Evolutionary conservation across 2,888 invertebrate genomes (phyloP).

Genomic region (Liposcelis brunnea): DNA sequence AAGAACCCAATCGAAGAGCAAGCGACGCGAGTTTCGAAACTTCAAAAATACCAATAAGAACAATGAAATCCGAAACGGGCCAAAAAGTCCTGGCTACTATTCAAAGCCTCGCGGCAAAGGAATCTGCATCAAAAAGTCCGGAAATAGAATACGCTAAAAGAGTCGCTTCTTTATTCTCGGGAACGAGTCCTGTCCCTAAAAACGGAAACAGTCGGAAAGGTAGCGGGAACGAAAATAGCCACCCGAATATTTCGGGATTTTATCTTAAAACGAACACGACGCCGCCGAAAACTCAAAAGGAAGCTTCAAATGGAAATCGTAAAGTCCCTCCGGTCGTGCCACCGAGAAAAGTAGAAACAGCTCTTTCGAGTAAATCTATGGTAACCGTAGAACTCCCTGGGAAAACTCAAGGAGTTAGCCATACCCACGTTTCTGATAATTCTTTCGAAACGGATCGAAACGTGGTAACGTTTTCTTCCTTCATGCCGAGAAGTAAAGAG

Average conservation of each 20-base stretch:
- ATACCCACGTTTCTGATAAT: too few species aligned
- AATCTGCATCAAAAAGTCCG: background rate
- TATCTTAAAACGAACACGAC: background rate
- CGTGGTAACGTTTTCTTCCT: too few species aligned
- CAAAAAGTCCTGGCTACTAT: slow-evolving; percentile 3
- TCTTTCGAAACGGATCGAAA: too few species aligned
- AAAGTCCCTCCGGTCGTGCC: slow-evolving; percentile 1
- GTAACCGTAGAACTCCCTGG: too few species aligned
- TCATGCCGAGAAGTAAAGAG: too few species aligned
- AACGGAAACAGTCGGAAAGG: too few species aligned
- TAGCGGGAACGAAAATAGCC: background rate
- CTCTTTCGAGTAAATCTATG: too few species aligned
- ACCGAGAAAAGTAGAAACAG: background rate
- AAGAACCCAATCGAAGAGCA: too few species aligned
- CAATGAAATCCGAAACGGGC: slow-evolving; percentile 2
- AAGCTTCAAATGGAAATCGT: too few species aligned
- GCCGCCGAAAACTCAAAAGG: too few species aligned
- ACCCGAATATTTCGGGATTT: background rate
- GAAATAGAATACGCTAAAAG: background rate
- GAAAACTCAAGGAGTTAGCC: too few species aligned
- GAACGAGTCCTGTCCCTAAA: too few species aligned
- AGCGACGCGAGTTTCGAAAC: background rate
- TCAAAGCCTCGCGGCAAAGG: background rate
- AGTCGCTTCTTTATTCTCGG: background rate
- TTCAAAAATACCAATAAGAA: background rate